These are phyloP conservation scores for Pseudorectes ferrugineus DNA, from an alignment of 2,113 vertebrate species.

Conservation along the genomic window DNA sequence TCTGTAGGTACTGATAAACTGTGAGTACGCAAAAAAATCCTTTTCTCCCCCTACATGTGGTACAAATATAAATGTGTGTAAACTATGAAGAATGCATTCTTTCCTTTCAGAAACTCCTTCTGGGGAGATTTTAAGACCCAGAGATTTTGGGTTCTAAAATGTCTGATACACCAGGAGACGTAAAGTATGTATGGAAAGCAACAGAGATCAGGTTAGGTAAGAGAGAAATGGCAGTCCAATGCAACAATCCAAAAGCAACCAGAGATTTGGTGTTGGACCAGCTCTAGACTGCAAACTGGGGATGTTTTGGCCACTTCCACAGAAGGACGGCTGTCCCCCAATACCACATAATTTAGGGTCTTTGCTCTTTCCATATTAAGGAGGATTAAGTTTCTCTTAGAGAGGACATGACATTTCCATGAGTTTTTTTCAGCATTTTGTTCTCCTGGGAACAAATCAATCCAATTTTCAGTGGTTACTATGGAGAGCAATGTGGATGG, in stretches of 20 bases:
- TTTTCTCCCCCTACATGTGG: too few species aligned
- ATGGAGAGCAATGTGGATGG: background rate
- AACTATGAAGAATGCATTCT: background rate
- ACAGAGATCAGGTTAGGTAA: background rate
- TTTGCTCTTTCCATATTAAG: background rate
- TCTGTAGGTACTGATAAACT: background rate
- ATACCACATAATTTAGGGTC: background rate
- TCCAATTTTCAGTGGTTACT: background rate
- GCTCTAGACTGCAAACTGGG: background rate
- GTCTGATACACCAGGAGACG: background rate
- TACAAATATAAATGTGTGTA: background rate
- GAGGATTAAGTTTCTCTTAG: background rate
- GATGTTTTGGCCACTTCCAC: background rate
- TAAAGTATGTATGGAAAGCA: background rate
- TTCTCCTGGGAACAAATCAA: background rate
- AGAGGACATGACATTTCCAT: background rate
- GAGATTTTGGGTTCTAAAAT: background rate
- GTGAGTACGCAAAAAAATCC: background rate
- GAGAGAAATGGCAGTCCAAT: background rate
- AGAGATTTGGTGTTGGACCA: background rate
- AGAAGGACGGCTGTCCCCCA: accelerated
- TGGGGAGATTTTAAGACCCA: background rate
- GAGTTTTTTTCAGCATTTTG: accelerated
- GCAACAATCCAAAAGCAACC: background rate
- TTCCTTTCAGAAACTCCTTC: background rate